Base-by-base conservation (phyloP, 2,888 invertebrate species). In the Lamellibrachia columna region DNA sequence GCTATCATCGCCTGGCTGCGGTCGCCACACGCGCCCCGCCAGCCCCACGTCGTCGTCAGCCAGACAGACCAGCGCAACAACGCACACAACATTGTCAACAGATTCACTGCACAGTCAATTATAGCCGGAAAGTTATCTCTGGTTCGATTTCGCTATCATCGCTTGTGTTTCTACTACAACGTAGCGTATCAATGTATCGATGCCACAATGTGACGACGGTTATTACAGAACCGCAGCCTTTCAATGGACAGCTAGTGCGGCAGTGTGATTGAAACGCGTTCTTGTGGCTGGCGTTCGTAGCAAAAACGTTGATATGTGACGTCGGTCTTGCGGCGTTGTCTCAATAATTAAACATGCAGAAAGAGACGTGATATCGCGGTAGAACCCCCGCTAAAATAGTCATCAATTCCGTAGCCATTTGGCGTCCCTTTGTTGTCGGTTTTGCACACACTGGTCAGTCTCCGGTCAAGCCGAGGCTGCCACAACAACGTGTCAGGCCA, bases 1-100 rank as follows among this genome's bases (percentile, higher is more conserved):
- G 92, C 92, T 9, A 93, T 91, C 75, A 75, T 75, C 22, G 75
- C 75, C 6, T 91, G 53, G 53, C 2, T 53, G 22, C 11, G 91
- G 52, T 53, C 52, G 15, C 40, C 91, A 4, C 28, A 6, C 53
- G 91, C 7, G 28, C 40, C 53, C 15, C 22, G 4, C 91, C 3
- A 15, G 52, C 52, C 11, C 91, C 11, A 53, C 52, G 28, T 90
- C 22, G 90, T 22, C 90, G 90, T 22, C 6, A 52, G 15, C 15
- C 0, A 15, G 11, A 91, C 7, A 28, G 0, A 22, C 3, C 91
- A 53, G 91, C 22, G 40, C 15, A 91, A 15, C 52, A 22, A 91
- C 15, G 91, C 91, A 28, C 75, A 4, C 75, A 91, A 91, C 91
- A 52, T 91, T 52, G 53, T 91, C 52, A 91, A 11, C 40, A n/a